Evolutionary conservation across 1,140 invertebrate genomes (phyloP).

Genomic region (Apis dorsata): DNA sequence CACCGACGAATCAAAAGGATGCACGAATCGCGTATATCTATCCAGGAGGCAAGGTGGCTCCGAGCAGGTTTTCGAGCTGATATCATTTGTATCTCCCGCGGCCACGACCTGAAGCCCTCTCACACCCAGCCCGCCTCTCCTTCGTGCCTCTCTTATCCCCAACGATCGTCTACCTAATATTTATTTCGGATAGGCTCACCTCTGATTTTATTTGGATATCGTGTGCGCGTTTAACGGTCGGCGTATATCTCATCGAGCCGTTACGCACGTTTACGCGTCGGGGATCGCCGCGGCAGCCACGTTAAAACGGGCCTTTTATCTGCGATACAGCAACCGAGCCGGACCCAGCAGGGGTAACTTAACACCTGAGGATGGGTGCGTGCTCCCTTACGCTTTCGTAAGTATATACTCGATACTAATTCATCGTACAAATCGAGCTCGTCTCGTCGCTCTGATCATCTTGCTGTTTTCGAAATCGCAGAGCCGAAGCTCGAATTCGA

Average conservation of each 20-base stretch:
- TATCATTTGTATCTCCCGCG: conserved; percentile 66
- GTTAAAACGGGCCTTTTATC: conserved; percentile 45
- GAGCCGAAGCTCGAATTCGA: too few species aligned
- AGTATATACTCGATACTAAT: conserved; percentile 15
- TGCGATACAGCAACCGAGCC: conserved; percentile 37
- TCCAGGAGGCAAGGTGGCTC: conserved; percentile 53
- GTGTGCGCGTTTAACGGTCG: conserved; percentile 40
- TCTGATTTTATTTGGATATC: conserved; percentile 65
- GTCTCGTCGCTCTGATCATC: too few species aligned
- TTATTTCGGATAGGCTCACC: conserved; percentile 58
- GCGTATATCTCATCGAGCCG: conserved; percentile 55
- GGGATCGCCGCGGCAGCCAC: conserved; percentile 15
- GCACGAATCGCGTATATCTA: conserved; percentile 36
- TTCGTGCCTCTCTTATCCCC: conserved; percentile 50
- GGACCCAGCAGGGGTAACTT: conserved; percentile 51
- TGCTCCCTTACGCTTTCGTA: background rate
- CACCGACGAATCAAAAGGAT: conserved; percentile 12
- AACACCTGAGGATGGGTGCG: conserved; percentile 46
- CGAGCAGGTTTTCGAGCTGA: conserved; percentile 65
- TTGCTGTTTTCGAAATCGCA: too few species aligned
- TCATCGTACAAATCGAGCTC: background rate
- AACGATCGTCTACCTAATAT: conserved; percentile 63
- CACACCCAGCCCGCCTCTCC: conserved; percentile 37
- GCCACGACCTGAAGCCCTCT: conserved; percentile 59
- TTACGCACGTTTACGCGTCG: conserved; percentile 54